These are phyloP conservation scores for Falco punctatus DNA, from an alignment of 2,113 vertebrate genomes.

Conservation along the genomic window DNA sequence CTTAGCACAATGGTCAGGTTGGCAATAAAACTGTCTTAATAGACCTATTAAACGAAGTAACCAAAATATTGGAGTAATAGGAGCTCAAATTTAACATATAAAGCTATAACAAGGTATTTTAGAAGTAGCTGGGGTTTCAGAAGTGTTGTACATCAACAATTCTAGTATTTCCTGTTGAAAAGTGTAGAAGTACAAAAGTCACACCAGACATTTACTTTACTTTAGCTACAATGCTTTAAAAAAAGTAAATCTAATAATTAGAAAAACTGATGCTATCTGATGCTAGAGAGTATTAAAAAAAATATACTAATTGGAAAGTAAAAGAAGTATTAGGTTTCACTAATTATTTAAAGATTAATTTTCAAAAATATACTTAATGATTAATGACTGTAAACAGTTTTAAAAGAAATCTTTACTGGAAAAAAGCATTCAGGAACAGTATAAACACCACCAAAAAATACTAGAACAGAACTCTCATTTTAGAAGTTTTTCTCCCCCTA, in stretches of 20 bases:
- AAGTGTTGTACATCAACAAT: not conserved
- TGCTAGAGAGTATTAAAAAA: not conserved
- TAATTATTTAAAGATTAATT: not conserved
- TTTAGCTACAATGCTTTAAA: not conserved
- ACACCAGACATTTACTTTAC: not conserved
- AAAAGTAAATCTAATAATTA: not conserved
- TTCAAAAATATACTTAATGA: not conserved
- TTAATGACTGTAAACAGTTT: not conserved
- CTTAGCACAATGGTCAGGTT: not conserved
- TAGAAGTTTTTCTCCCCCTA: not conserved
- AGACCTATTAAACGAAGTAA: not conserved
- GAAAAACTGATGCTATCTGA: not conserved
- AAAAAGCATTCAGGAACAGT: not conserved
- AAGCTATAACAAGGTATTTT: not conserved
- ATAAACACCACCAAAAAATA: not conserved
- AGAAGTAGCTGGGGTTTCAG: not conserved
- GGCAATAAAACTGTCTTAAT: not conserved
- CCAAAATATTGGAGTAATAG: not conserved
- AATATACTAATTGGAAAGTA: not conserved
- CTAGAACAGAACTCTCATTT: not conserved
- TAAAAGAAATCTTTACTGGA: not conserved
- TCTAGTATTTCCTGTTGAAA: not conserved
- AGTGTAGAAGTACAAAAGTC: not conserved
- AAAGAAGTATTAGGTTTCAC: not conserved
- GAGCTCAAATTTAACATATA: not conserved